Conservation (phyloP, 1,140 invertebrate species). For the Ips typographus region DNA sequence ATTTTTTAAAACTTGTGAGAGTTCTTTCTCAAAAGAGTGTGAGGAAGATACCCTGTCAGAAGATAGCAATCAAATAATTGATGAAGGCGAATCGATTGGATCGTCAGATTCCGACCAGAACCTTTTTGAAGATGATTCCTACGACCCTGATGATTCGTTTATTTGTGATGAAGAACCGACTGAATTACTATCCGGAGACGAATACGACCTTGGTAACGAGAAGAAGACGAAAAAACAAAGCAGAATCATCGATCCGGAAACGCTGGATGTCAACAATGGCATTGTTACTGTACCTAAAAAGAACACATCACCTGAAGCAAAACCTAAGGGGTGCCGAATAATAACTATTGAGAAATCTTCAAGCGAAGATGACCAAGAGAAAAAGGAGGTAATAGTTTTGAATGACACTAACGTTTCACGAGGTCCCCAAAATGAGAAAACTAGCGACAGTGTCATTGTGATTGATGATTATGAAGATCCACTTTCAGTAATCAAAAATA, state of each 20-base stretch:
- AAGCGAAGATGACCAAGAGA: conserved; percentile 19
- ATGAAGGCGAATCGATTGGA: conserved; percentile 45
- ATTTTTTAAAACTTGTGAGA: too few species aligned
- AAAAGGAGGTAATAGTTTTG: not conserved
- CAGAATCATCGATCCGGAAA: conserved; percentile 26
- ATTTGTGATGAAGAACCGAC: conserved; percentile 41
- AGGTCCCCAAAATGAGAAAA: not conserved
- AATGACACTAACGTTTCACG: not conserved
- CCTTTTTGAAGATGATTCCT: conserved; percentile 29
- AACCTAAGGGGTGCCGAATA: conserved; percentile 30
- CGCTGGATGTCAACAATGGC: conserved; percentile 24
- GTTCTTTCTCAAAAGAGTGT: not conserved
- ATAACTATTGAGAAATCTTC: conserved; percentile 16
- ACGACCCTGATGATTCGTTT: conserved; percentile 44
- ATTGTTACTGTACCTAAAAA: conserved; percentile 30
- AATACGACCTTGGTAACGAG: conserved; percentile 34
- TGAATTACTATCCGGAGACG: conserved; percentile 35
- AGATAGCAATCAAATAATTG: conserved; percentile 45
- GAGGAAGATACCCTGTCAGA: conserved; percentile 46
- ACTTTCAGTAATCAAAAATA: too few species aligned
- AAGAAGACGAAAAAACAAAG: conserved; percentile 24
- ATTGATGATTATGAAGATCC: conserved; percentile 1
- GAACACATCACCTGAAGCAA: conserved; percentile 16
- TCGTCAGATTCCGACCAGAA: conserved; percentile 40
- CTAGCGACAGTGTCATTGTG: not conserved